phyloP scores from a whole-genome alignment of 2,113 vertebrate genomes.

The Brachypodius melanocephalos region DNA sequence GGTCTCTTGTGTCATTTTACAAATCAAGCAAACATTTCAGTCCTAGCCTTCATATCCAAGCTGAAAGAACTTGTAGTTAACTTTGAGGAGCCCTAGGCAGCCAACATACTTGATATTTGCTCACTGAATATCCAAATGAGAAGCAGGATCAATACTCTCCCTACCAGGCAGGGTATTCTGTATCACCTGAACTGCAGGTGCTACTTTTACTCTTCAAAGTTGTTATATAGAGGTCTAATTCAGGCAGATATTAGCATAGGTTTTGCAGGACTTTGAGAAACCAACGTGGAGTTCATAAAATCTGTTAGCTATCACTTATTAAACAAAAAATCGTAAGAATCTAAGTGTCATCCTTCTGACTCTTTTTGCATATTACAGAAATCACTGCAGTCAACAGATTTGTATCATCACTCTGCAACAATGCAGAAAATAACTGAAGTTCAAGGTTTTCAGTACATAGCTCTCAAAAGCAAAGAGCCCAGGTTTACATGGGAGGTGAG shows the following conservation, averaged over 20 bases:
- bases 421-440: background rate
- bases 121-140: background rate
- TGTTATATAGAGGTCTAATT: background rate
- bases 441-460: background rate
- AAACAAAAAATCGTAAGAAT: background rate
- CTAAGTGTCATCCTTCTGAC: background rate
- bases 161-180: rapidly evolving
- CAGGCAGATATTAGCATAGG: background rate
- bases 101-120: background rate
- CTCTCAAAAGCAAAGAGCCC: background rate
- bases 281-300: background rate
- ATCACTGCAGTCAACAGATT: background rate
- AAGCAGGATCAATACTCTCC: background rate
- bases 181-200: background rate
- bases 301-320: background rate
- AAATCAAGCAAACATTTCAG: background rate
- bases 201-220: background rate
- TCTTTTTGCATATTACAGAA: background rate
- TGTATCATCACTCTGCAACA: background rate
- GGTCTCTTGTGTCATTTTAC: background rate
- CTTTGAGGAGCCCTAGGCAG: background rate
- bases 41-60: background rate
- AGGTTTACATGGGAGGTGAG: background rate
- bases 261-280: background rate
- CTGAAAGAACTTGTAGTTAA: background rate